These are phyloP conservation scores for Rostratula benghalensis DNA, from an alignment of 2,113 vertebrate species.

Conservation along the genomic window DNA sequence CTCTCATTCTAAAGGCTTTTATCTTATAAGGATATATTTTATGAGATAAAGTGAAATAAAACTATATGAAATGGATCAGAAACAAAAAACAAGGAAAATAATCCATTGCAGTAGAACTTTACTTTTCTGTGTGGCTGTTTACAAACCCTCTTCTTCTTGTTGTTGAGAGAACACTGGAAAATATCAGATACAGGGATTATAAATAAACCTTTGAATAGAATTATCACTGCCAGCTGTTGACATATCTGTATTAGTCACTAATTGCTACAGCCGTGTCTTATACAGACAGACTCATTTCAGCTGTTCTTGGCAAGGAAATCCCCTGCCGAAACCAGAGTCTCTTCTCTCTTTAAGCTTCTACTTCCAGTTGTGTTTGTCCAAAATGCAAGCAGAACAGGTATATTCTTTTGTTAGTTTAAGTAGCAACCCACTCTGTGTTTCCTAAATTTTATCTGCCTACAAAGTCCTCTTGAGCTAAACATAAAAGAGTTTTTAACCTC, in stretches of 20 bases:
- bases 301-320: background rate
- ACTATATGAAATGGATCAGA: background rate
- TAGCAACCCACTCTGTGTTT: background rate
- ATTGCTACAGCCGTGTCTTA: background rate
- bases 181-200: background rate
- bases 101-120: background rate
- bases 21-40: background rate
- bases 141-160: background rate
- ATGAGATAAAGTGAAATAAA: background rate
- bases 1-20: background rate
- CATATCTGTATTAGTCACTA: background rate
- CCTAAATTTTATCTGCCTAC: background rate
- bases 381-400: background rate
- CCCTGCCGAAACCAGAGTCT: background rate
- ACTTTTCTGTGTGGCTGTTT: background rate
- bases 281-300: background rate
- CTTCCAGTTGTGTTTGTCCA: background rate
- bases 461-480: background rate
- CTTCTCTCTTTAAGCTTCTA: background rate
- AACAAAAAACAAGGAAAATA: background rate
- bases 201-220: background rate
- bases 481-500: background rate
- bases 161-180: background rate
- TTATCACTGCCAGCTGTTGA: background rate
- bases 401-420: background rate